These are phyloP conservation scores for Haemorhous mexicanus DNA, from an alignment of 2,113 vertebrate species.

Conservation along the genomic window DNA sequence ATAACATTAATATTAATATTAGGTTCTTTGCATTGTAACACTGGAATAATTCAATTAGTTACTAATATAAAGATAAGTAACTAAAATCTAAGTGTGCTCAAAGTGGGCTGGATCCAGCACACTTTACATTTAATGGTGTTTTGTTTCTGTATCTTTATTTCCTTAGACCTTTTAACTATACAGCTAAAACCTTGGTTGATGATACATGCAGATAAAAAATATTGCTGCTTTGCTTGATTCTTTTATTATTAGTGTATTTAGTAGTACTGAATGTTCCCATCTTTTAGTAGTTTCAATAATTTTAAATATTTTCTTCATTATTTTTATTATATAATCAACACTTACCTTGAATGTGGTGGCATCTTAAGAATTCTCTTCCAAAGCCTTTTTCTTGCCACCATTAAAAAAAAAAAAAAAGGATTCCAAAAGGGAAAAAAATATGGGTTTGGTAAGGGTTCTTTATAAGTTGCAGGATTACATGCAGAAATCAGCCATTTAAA, in stretches of 20 bases:
- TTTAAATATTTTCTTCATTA: neutral
- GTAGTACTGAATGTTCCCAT: neutral
- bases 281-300: neutral
- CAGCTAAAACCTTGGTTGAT: neutral
- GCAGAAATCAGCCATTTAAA: neutral
- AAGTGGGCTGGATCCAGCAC: neutral
- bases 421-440: neutral
- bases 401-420: neutral
- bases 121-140: neutral
- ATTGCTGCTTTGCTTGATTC: neutral
- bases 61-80: neutral
- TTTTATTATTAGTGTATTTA: neutral
- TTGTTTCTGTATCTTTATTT: neutral
- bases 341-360: neutral
- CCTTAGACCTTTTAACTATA: neutral
- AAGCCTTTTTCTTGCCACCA: neutral
- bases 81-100: neutral
- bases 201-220: neutral
- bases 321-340: neutral
- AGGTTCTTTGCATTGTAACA: neutral
- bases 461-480: neutral
- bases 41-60: neutral
- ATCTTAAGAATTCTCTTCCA: neutral
- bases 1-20: neutral
- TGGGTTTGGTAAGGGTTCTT: fast-evolving